Evolutionary conservation across 2,888 invertebrate genomes (phyloP).

Genomic region (Acanthosepion lycidas): DNA sequence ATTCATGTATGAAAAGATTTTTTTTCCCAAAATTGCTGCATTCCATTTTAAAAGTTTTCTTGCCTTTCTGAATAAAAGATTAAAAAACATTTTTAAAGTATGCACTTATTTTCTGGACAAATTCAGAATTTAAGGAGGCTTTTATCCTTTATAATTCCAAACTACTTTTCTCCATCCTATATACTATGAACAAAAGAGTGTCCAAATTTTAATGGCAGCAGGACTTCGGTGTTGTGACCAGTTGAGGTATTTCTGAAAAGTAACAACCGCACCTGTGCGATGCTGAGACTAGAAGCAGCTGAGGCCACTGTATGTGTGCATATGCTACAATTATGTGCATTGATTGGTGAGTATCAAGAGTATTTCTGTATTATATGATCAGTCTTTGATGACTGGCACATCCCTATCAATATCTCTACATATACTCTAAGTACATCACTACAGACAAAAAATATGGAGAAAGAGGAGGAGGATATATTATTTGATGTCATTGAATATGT

Average conservation of each 20-base stretch:
- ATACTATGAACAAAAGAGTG: background rate
- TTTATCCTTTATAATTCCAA: background rate
- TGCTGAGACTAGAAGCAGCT: background rate
- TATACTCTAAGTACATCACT: slow-evolving; percentile 16
- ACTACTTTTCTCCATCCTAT: background rate
- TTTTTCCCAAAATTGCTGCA: slow-evolving; percentile 33
- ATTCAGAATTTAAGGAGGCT: background rate
- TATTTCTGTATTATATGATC: background rate
- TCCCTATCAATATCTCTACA: too few species aligned
- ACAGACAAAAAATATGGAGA: background rate
- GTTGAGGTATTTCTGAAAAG: background rate
- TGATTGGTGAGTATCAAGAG: slow-evolving; percentile 33
- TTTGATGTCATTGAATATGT: background rate
- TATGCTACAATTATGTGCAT: background rate
- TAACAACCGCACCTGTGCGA: background rate
- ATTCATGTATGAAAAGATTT: slow-evolving; percentile 6
- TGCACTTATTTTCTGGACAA: slow-evolving; percentile 21
- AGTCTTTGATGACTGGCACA: background rate
- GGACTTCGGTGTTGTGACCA: slow-evolving; percentile 8
- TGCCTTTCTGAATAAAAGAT: slow-evolving; percentile 10
- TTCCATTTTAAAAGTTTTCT: slow-evolving; percentile 20
- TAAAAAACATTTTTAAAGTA: background rate
- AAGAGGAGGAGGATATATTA: background rate
- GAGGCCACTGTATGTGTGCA: background rate
- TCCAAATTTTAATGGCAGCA: slow-evolving; percentile 22